Evolutionary conservation across 2,113 vertebrate genomes (phyloP), one percentile per base, ranked within the genome.

Genomic region (Protomyctophum bolini): DNA sequence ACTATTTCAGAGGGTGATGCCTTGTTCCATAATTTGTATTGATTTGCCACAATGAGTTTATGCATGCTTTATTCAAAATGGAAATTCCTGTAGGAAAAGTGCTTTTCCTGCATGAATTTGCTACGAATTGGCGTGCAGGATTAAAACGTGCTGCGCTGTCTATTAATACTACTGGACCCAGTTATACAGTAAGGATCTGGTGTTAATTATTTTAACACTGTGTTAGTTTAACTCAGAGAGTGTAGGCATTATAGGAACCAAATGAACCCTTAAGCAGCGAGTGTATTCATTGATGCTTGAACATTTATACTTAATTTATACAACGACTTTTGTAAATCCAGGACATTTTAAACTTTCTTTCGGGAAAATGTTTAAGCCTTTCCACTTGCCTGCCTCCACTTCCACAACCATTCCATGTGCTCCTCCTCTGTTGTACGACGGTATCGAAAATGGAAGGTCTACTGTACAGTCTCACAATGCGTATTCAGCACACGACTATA

Each of bases 21-120:
- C 46, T 28, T 33, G 56, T 63, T 54, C 63, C 41, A 58, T 80
- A 72, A 81, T 82, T 75, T 60, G 29, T 75, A 77, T 81, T 51
- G 79, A 88, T 81, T 68, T 7, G 63, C 64, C 63, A 10, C 74
- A 68, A 58, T n/a, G 58, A 75, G 68, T 48, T 66, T 58, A 62
- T 72, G 29, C 63, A 47, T 10, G 48, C 67, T 65, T 0, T 55
- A 56, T 10, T 61, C 57, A 69, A 50, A 66, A 59, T 47, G 66
- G n/a, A n/a, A n/a, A n/a, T n/a, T n/a, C n/a, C n/a, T n/a, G n/a
- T n/a, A n/a, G n/a, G n/a, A n/a, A n/a, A n/a, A n/a, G n/a, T n/a
- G 54, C 33, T 71, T 70, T 72, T 65, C 57, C 73, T 60, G 58
- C 10, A 48, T 60, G 3, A 58, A 56, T 60, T 62, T 54, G 14